These are phyloP conservation scores for Pocota personata DNA, from an alignment of 2,888 invertebrate genomes.

Conservation along the genomic window DNA sequence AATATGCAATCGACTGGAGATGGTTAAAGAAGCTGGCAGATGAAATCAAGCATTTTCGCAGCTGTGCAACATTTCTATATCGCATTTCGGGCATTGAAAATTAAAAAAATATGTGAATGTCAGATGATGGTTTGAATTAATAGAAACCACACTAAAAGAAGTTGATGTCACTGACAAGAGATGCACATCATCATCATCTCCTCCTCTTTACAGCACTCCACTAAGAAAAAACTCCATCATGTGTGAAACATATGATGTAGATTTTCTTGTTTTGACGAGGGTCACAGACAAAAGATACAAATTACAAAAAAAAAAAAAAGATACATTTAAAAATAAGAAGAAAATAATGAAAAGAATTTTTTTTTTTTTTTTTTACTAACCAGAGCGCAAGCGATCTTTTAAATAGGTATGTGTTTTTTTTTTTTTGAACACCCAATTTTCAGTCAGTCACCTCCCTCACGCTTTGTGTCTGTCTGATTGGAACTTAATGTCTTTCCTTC, in stretches of 20 bases:
- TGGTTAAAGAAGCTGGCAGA: constrained; percentile 58
- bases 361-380: constrained; percentile 56
- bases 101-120: constrained; percentile 31
- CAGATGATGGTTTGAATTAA: constrained; percentile 49
- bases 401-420: constrained; percentile 12
- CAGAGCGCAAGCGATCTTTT: constrained; percentile 65
- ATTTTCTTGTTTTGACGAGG: constrained; percentile 71
- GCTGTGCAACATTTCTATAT: constrained; percentile 64
- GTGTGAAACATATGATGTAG: constrained; percentile 72
- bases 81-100: constrained; percentile 49
- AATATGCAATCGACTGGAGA: constrained; percentile 74
- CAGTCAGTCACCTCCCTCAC: constrained; percentile 62
- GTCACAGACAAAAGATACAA: constrained; percentile 73
- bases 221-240: constrained; percentile 52
- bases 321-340: constrained; percentile 34
- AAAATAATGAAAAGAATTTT: constrained; percentile 49
- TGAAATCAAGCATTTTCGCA: constrained; percentile 67
- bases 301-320: constrained; percentile 41
- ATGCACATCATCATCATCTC: constrained; percentile 62
- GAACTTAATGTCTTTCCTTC: constrained; percentile 53
- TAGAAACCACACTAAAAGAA: constrained; percentile 47
- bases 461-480: constrained; percentile 43
- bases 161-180: constrained; percentile 64
- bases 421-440: constrained; percentile 65
- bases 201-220: constrained; percentile 1